Evolutionary conservation across 2,888 invertebrate genomes (phyloP), one percentile per base, ranked within the genome.

Genomic region (Cactoblastis cactorum): DNA sequence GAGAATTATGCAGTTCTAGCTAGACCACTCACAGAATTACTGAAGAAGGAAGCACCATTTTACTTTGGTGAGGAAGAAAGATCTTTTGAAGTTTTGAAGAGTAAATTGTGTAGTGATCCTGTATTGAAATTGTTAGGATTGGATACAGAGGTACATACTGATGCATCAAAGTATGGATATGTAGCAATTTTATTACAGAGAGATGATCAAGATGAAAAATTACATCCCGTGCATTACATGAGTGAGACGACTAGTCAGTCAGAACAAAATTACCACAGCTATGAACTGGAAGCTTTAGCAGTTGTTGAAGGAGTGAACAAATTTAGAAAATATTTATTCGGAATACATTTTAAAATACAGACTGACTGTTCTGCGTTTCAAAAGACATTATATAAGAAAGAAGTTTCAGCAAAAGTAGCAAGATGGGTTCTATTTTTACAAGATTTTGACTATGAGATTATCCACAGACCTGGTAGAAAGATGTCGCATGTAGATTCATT

Each of bases 1-100:
- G 5, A 62, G 41, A 47, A 61, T 48, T 67, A 53, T 60, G 57
- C 67, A 0, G 0, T 45, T 3, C 62, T 69, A 34, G 65, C 65
- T 5, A 54, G 12, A 48, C 66, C 61, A n/a, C 4, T 64, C 0
- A 59, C 51, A 0, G 59, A 65, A 34, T 38, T 57, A 11, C 8
- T 59, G 22, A 53, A 46, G 32, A 58, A 58, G 24, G 5, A 22
- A 22, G 51, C 49, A 15, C 11, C 37, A 5, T 60, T 59, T 50
- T 3, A 6, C 1, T 59, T 61, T 50, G 48, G 19, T 24, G 28
- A 53, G 3, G 32, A 56, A 32, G 43, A 57, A 3, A 19, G 1
- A 5, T 51, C 45, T 11, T 62, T 58, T 46, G 11, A 53, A 0
- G 39, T 8, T 0, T 50, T 63, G 11, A 60, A 58, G 24, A 0